phyloP scores from a whole-genome alignment of 2,797 vertebrate genomes.

The Rhabdomys pumilio region DNA sequence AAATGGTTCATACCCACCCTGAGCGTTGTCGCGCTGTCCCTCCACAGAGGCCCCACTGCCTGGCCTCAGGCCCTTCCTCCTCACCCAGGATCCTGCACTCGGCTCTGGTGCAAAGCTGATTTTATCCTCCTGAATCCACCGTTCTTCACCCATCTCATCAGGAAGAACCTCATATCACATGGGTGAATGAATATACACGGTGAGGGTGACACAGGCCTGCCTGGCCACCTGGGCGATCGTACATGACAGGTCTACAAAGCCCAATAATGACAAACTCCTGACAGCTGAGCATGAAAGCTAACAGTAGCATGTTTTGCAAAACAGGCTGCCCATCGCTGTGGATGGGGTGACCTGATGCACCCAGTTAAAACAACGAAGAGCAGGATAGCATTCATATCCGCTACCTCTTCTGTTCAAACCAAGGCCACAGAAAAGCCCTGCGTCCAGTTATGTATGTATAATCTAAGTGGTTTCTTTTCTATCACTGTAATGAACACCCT shows the following conservation, averaged over 20 bases:
- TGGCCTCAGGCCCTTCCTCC: neutral
- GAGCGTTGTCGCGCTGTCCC: fast-evolving
- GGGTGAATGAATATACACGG: neutral
- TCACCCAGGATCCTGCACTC: fast-evolving
- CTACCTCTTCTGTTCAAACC: neutral
- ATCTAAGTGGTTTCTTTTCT: too few relatives aligned
- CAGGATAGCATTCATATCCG: fast-evolving
- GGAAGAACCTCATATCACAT: neutral
- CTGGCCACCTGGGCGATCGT: neutral
- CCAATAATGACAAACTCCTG: neutral
- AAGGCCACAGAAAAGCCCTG: neutral
- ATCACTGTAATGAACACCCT: neutral
- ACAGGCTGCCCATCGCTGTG: too few relatives aligned
- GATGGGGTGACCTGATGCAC: fast-evolving
- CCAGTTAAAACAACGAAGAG: neutral
- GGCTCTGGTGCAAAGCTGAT: neutral
- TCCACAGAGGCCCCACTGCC: neutral
- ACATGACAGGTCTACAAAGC: neutral
- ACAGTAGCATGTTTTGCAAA: neutral
- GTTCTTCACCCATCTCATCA: neutral
- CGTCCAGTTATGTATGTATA: neutral
- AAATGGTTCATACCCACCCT: fast-evolving
- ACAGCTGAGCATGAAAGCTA: neutral
- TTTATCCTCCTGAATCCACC: neutral
- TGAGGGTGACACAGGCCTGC: neutral